Conservation (phyloP, 2,888 invertebrate species). For the Xylophagus ater region DNA sequence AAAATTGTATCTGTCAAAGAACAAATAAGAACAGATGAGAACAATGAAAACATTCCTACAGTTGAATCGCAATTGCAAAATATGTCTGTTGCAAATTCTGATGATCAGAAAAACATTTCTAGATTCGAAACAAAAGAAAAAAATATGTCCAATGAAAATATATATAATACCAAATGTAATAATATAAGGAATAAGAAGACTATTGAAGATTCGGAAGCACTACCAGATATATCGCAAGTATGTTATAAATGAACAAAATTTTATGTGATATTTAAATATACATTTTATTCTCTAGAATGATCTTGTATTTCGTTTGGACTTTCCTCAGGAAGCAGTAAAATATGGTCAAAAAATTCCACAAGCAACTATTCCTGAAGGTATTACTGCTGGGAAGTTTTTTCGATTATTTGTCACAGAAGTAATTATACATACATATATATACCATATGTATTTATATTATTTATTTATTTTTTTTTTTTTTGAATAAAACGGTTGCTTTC, state of each 20-base stretch:
- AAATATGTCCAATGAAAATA: too few relatives aligned
- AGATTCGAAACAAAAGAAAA: too few relatives aligned
- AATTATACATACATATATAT: background rate
- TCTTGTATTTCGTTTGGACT: slow-evolving; percentile 13
- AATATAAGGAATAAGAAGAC: slow-evolving; percentile 1
- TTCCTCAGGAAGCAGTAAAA: slow-evolving; percentile 7
- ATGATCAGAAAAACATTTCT: too few relatives aligned
- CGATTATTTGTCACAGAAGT: slow-evolving; percentile 14
- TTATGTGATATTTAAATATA: too few relatives aligned
- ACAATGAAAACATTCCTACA: too few relatives aligned
- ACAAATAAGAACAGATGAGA: too few relatives aligned
- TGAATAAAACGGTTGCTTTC: too few relatives aligned
- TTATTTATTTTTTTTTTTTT: slow-evolving; percentile 2
- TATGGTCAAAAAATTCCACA: slow-evolving; percentile 10
- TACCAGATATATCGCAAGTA: slow-evolving; percentile 13
- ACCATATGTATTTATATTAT: background rate
- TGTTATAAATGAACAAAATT: background rate
- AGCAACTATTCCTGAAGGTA: slow-evolving; percentile 7
- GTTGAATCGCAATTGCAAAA: too few relatives aligned
- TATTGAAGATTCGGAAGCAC: slow-evolving; percentile 5
- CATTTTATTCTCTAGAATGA: slow-evolving; percentile 12
- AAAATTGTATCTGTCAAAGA: too few relatives aligned
- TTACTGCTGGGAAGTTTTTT: slow-evolving; percentile 6
- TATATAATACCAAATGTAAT: too few relatives aligned
- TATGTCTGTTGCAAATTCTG: too few relatives aligned